Evolutionary conservation across 2,113 vertebrate genomes (phyloP), one percentile per base, ranked within the genome.

Genomic region (Ochotona curzoniae): DNA sequence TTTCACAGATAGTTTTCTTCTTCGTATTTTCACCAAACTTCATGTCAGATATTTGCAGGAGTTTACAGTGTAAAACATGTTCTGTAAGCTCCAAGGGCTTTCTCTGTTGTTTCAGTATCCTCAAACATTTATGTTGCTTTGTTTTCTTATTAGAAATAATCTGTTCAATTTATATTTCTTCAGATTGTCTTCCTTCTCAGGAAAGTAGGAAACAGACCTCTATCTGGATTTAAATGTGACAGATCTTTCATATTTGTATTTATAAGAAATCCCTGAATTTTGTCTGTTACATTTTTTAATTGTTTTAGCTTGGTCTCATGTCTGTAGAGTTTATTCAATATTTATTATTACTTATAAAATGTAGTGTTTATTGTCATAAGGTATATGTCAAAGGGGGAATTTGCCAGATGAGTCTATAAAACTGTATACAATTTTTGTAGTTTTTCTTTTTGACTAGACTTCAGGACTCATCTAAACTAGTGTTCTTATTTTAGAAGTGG

Each of bases 61-160:
- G 76, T 82, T 73, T 25, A 49, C 93, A 87, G 64, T 93, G 38
- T 92, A 96, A 97, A 94, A 91, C 96, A 94, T 95, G 94, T 97
- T 96, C 70, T 90, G 71, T 95, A 82, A 93, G 69, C 78, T 71
- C 47, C 92, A 80, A 84, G 93, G 85, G 81, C 94, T 88, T 90
- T 97, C 60, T 82, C 23, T 88, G 20, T 94, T 90, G 35, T 96
- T 93, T 94, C 87, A 95, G 0, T 95, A 95, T 74, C 60, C 78
- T 69, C 26, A 83, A 83, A 83, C 47, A 69, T 93, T 51, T 64
- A 5, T 74, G 92, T 95, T 78, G 61, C 30, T 83, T 79, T 92
- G 91, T 93, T 82, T 91, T 73, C 93, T 95, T 96, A 88, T 93
- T 93, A 94, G 63, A 94, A 89, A 89, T 87, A 28, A 82, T 78